Evolutionary conservation across 2,888 invertebrate species (phyloP), one percentile per base, ranked within the genome.

Genomic region (Tetheella fluctuosa): DNA sequence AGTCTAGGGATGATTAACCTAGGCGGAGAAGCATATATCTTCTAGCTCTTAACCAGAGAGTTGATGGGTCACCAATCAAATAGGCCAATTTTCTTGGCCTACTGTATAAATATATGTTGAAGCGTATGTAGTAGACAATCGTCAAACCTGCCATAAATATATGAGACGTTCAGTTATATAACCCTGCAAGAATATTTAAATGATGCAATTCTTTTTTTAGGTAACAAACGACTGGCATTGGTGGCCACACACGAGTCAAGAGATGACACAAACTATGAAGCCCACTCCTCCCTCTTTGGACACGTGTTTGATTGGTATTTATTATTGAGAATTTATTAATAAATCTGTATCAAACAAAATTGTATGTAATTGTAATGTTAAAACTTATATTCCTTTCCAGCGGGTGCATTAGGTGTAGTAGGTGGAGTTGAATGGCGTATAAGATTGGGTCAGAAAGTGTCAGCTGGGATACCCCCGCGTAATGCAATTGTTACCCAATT

Each of bases 401-500:
- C 90, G 52, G 93, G 93, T 28, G 91, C 90, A 0, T 74, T 93
- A 17, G 92, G 91, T 13, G 91, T 93, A 0, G 85, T 91, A 0
- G 93, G 93, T 20, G 93, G 92, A 2, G 88, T 92, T 28, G 93
- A 93, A 70, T 92, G 91, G 86, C 85, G 93, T 1, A 75, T 89
- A 23, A 77, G 93, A 23, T 64, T 92, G 1, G 93, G 93, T 0
- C 92, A 93, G 59, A 81, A 83, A 17, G 90, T 93, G 7, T 65
- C 77, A 0, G 81, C 84, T 0, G 93, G 91, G 0, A 85, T 88
- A 0, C 91, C 91, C 3, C 83, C 90, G 0, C 80, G 85, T 1
- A 82, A 79, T 58, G 90, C 88, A 0, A 83, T 91, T n/a, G 88
- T 93, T 25, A 88, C 91, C 0, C 89, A 91, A 53, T 67, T 93